phyloP scores from a whole-genome alignment of 1,140 invertebrate genomes.

The Cydia fagiglandana region DNA sequence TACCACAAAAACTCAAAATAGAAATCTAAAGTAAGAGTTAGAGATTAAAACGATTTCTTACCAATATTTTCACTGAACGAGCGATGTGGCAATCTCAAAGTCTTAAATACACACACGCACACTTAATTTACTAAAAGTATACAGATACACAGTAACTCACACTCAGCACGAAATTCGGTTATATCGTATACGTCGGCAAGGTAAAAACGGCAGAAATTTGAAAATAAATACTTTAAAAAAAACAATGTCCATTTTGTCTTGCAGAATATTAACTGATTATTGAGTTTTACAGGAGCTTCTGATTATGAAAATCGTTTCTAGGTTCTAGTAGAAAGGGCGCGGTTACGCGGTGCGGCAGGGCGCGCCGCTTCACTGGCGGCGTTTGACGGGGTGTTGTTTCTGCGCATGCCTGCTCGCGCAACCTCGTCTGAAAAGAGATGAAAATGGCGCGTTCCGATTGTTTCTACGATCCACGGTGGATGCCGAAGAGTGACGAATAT shows the following conservation, averaged over 20 bases:
- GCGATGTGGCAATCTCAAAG: slow-evolving; percentile 17
- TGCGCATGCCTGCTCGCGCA: slow-evolving; percentile 71
- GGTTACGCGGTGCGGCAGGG: slow-evolving; percentile 55
- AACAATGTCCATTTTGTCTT: not conserved
- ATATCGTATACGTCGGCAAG: slow-evolving; percentile 19
- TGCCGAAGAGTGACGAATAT: slow-evolving; percentile 54
- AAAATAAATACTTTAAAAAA: slow-evolving; percentile 20
- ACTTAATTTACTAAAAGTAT: slow-evolving; percentile 8
- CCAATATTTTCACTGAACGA: not conserved
- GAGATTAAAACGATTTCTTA: not conserved
- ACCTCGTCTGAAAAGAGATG: slow-evolving; percentile 53
- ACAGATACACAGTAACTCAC: slow-evolving; percentile 26
- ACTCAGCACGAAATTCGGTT: slow-evolving; percentile 17
- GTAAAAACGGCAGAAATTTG: not conserved
- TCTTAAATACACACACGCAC: slow-evolving; percentile 22
- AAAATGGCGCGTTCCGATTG: slow-evolving; percentile 48
- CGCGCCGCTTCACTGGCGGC: slow-evolving; percentile 56
- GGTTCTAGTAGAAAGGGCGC: slow-evolving; percentile 41
- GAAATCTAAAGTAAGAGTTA: not conserved
- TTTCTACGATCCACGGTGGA: slow-evolving; percentile 39
- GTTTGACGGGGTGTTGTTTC: slow-evolving; percentile 53
- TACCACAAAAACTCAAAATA: no score
- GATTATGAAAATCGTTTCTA: slow-evolving; percentile 36
- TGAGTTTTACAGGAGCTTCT: slow-evolving; percentile 26
- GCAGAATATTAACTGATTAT: not conserved